Base-by-base conservation (phyloP, 35 echinoderm and acorn worm genomes). In the Hemicentrotus pulcherrimus region DNA sequence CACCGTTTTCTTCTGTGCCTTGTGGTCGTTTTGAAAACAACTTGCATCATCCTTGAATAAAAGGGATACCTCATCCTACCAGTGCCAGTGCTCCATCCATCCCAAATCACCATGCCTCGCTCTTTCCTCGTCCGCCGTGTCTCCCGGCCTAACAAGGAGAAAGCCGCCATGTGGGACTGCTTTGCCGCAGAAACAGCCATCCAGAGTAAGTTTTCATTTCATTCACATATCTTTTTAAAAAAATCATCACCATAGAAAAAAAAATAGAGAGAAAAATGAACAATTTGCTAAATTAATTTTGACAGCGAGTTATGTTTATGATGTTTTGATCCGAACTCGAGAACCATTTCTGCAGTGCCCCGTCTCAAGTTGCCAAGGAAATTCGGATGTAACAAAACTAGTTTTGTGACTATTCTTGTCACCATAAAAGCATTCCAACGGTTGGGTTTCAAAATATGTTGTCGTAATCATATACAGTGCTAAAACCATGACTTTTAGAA, bases 261-360 rank as follows among this genome's bases (percentile, higher is more conserved):
- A 78, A 78, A 55, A 55, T 50, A 41, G 70, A 30, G 70, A 30
- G 15, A 32, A 35, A 9, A 35, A 88, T 3, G 18, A 33, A 1
- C 15, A 12, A 35, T 90, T 89, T 24, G 32, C 15, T 22, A 90
- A 90, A 90, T 90, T 16, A 90, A 47, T 90, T 31, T 90, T 90
- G 88, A 90, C 88, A 90, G 88, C 32, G 6, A 90, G 88, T 90
- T 90, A 33, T 90, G 88, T 90, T 90, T 90, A 90, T 90, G 88
- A 90, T 4, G 46, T 41, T 47, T 90, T 90, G 32, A 33, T 33
- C 32, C 32, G 88, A 12, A 45, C 19, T 90, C 8, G 5, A 30
- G 4, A 90, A 11, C n/a, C 46, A 15, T 90, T 41, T 90, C 88
- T 47, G 88, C 7, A 47, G 88, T 24, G n/a, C 88, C 14, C n/a